Evolutionary conservation across 2,888 invertebrate genomes (phyloP), one percentile per base, ranked within the genome.

Genomic region (Xanthorhoe spadicearia): DNA sequence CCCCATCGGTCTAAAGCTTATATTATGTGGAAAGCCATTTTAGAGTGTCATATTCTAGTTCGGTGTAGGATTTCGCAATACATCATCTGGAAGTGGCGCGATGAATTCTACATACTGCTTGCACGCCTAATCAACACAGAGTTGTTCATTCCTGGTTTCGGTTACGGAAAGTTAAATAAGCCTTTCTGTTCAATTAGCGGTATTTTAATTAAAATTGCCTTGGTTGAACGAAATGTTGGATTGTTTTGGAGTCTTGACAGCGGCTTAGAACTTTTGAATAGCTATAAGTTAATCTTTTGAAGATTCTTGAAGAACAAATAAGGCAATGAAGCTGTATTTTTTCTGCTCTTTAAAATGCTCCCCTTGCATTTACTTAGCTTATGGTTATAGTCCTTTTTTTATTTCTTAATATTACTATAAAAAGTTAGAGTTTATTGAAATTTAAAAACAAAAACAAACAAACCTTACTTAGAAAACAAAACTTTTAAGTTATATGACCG

Each of bases 21-120:
- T 43, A 23, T 43, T 51, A 43, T 23, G 15, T 19, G 35, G 6
- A 60, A 52, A 52, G 17, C 6, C 43, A 38, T 38, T 15, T 43
- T 19, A 19, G 23, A 60, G 53, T 48, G 61, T 32, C 28, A 10
- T 19, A 19, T 43, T 52, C 10, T 13, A 18, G 58, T 43, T 3
- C 15, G 23, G 38, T 23, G 60, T 52, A 38, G 17, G 8, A 17
- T 85, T 85, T 82, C 83, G 78, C 83, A 86, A 80, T 83, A 84
- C 81, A 79, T 83, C 81, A 75, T 76, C 70, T 74, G 15, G 32
- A 82, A 83, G 77, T 80, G 79, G 74, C 72, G 78, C 77, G 70
- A 83, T 86, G 85, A 87, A 88, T 89, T 88, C 88, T 83, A 87
- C 81, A 86, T 83, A 79, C 78, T 82, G 79, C 81, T 77, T 75